These are phyloP conservation scores for Eueides isabella DNA, from an alignment of 1,140 invertebrate genomes.

Conservation along the genomic window DNA sequence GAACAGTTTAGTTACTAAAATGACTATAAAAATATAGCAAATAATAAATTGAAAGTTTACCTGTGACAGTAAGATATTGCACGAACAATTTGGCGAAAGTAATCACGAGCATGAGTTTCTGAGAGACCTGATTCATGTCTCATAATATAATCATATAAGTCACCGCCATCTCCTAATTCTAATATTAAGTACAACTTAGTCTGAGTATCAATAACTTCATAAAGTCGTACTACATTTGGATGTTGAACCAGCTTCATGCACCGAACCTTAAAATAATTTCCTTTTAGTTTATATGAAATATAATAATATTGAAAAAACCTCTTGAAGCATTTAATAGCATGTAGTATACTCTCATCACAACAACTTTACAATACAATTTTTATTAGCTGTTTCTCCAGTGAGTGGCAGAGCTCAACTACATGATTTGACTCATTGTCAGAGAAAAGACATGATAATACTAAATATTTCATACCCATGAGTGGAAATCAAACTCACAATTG, in stretches of 20 bases:
- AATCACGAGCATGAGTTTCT: conserved; percentile 93
- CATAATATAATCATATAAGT: conserved; percentile 99
- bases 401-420: too few species aligned
- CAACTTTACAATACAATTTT: too few species aligned
- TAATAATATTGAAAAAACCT: too few species aligned
- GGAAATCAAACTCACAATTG: too few species aligned
- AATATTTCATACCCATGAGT: too few species aligned
- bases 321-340: too few species aligned
- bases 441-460: too few species aligned
- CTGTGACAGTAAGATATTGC: conserved; percentile 99
- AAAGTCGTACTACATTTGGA: conserved; percentile 98
- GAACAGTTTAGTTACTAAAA: too few species aligned
- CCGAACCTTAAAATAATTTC: conserved; percentile 98
- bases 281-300: conserved; percentile 29
- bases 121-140: conserved; percentile 92
- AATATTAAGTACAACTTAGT: conserved; percentile 97
- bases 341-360: too few species aligned
- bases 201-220: conserved; percentile 99
- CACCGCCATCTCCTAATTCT: conserved; percentile 98
- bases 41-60: conserved; percentile 66
- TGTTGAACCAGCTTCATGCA: conserved; percentile 99
- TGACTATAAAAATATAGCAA: background rate
- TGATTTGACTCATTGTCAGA: too few species aligned
- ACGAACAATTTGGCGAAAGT: conserved; percentile 97
- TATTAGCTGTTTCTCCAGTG: too few species aligned